Percentiles rank a stretch among this genome's conserved stretches.
Evolutionary conservation across 2,888 invertebrate species (phyloP).

Genomic region (Hofmannophila pseudospretella): DNA sequence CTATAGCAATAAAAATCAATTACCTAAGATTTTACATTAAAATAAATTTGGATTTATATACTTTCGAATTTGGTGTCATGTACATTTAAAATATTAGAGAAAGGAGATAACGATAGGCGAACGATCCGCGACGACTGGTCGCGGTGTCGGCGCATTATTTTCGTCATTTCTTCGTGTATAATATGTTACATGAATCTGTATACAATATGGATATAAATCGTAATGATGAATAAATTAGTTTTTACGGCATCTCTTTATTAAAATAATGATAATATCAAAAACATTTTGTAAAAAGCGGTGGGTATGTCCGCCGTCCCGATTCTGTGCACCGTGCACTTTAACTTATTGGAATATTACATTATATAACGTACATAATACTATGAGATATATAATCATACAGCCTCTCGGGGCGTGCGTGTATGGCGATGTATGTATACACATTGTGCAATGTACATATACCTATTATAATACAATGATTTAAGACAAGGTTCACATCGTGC

Average conservation of each 20-base stretch:
- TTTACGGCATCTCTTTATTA: slow-evolving; percentile 78
- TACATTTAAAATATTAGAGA: slow-evolving; percentile 77
- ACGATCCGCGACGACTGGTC: slow-evolving; percentile 59
- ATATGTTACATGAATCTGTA: slow-evolving; percentile 82
- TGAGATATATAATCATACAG: slow-evolving; percentile 78
- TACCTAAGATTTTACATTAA: slow-evolving; percentile 80
- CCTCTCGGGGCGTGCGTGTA: slow-evolving; percentile 82
- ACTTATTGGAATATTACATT: slow-evolving; percentile 78
- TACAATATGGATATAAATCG: slow-evolving; percentile 78
- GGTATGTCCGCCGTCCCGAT: slow-evolving; percentile 72
- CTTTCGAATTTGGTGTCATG: slow-evolving; percentile 79
- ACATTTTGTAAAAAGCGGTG: slow-evolving; percentile 76
- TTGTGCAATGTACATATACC: slow-evolving; percentile 86
- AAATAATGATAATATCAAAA: slow-evolving; percentile 76
- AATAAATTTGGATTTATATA: slow-evolving; percentile 79
- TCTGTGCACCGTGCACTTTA: slow-evolving; percentile 79
- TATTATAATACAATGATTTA: slow-evolving; percentile 85
- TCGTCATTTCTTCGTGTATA: slow-evolving; percentile 80
- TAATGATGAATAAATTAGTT: slow-evolving; percentile 77
- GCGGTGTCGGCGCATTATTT: slow-evolving; percentile 70
- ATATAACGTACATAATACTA: slow-evolving; percentile 78
- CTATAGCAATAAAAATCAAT: slow-evolving; percentile 80
- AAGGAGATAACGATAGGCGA: slow-evolving; percentile 73
- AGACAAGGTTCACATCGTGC: slow-evolving; percentile 94
- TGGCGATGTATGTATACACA: slow-evolving; percentile 83